phyloP scores from a whole-genome alignment of 2,888 invertebrate genomes.

The Torymus texanus region DNA sequence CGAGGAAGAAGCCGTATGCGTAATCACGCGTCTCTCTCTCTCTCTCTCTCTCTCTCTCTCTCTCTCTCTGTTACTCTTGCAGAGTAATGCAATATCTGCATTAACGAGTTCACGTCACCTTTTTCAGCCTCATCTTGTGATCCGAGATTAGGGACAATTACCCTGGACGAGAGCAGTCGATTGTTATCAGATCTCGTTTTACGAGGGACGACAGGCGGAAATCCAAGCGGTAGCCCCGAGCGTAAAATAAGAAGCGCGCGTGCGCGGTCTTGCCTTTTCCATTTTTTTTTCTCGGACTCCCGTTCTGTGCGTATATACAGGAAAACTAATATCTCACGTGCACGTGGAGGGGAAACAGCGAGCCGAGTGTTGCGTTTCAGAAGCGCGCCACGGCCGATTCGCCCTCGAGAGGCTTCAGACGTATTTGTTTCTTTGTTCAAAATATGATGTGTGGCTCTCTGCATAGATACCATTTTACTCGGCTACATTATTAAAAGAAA shows the following conservation, averaged over 20 bases:
- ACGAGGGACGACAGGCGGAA: constrained; percentile 2
- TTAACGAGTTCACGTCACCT: constrained; percentile 52
- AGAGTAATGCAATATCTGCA: constrained; percentile 57
- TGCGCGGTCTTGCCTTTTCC: neutral
- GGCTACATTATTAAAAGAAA: too few species aligned
- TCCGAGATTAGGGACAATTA: constrained; percentile 57
- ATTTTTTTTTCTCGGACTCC: constrained; percentile 2
- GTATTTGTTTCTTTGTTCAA: neutral
- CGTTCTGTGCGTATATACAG: neutral
- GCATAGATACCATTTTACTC: neutral
- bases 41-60: constrained; percentile 59
- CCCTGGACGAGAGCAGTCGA: constrained; percentile 3
- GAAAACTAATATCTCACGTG: constrained; percentile 15
- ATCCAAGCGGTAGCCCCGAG: constrained; percentile 19
- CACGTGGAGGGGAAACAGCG: neutral
- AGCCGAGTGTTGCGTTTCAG: neutral
- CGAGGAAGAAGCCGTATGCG: constrained; percentile 61
- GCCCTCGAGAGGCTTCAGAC: too few species aligned
- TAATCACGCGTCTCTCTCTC: constrained; percentile 13
- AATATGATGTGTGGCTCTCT: neutral
- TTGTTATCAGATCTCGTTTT: constrained; percentile 48
- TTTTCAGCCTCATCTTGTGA: neutral
- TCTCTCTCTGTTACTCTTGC: constrained; percentile 59
- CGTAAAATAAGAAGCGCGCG: constrained; percentile 30
- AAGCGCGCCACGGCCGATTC: neutral